phyloP scores from a whole-genome alignment of 1,140 invertebrate genomes.

The Papilio aristodemus region DNA sequence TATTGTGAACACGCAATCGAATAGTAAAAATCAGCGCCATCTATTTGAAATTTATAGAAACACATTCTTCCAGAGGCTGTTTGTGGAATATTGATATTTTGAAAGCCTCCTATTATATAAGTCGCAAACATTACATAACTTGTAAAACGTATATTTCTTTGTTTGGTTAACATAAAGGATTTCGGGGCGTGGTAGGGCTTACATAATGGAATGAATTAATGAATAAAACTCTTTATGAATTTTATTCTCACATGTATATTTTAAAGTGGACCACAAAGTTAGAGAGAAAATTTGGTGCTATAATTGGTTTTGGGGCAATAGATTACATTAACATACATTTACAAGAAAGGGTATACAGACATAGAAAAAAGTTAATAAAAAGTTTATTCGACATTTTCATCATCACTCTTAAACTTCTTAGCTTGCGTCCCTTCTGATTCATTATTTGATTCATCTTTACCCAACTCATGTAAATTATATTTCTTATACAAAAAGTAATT shows the following conservation, averaged over 20 bases:
- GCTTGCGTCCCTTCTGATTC: constrained; percentile 64
- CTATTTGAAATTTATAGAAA: neutral
- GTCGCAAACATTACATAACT: constrained; percentile 9
- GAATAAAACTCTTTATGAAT: constrained; percentile 25
- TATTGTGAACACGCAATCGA: neutral
- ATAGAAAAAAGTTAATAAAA: constrained; percentile 37
- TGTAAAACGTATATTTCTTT: neutral
- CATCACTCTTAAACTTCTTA: constrained; percentile 65
- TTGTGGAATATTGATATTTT: constrained; percentile 18
- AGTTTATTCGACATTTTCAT: constrained; percentile 48
- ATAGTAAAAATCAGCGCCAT: constrained; percentile 16
- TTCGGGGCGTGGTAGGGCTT: neutral
- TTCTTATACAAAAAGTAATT: constrained; percentile 75
- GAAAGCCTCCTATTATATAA: constrained; percentile 24
- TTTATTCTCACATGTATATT: constrained; percentile 35
- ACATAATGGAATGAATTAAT: constrained; percentile 8
- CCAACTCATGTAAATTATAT: constrained; percentile 72
- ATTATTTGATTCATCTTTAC: constrained; percentile 62
- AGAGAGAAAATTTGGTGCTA: constrained; percentile 39
- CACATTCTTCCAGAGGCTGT: constrained; percentile 2
- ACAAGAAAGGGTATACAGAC: constrained; percentile 30
- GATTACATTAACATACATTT: constrained; percentile 33
- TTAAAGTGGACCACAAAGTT: constrained; percentile 36
- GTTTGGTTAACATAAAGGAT: constrained; percentile 13
- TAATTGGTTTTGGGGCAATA: constrained; percentile 37